Conservation (phyloP, 2,888 invertebrate genomes). For the Germaria angustata region DNA sequence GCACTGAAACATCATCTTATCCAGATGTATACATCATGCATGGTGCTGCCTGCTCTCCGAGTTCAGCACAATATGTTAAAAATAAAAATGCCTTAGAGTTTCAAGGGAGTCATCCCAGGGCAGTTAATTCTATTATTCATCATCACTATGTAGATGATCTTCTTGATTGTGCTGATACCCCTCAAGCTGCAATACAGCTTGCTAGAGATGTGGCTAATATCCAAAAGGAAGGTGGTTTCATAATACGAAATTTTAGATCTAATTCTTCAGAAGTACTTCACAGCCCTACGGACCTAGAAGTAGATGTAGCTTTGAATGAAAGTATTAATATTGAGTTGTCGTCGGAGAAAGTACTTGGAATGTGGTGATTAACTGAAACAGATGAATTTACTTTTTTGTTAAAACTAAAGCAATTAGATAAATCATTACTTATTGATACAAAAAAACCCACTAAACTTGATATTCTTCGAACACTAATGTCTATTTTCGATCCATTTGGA, state of each 20-base stretch:
- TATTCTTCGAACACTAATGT: background rate
- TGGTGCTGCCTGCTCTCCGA: background rate
- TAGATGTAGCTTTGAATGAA: too few species aligned
- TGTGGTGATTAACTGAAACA: background rate
- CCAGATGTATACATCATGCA: background rate
- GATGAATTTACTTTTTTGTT: background rate
- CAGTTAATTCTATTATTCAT: constrained; percentile 2
- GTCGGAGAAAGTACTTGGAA: background rate
- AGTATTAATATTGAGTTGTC: background rate
- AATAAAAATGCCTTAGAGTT: constrained; percentile 1
- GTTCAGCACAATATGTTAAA: background rate
- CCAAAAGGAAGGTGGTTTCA: constrained; percentile 15
- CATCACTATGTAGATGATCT: constrained; percentile 17
- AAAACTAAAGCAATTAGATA: too few species aligned
- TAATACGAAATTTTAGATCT: background rate
- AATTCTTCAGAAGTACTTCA: background rate
- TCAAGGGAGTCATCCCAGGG: background rate
- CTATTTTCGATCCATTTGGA: background rate
- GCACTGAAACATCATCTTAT: background rate
- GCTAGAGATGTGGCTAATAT: constrained; percentile 6
- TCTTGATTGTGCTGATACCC: background rate
- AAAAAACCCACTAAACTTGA: background rate
- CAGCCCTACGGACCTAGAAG: too few species aligned
- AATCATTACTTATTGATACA: background rate
- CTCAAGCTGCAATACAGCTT: background rate